Percentiles rank a stretch among this genome's conserved stretches.
Conservation (phyloP, 2,113 vertebrate species). For the Rana temporaria region DNA sequence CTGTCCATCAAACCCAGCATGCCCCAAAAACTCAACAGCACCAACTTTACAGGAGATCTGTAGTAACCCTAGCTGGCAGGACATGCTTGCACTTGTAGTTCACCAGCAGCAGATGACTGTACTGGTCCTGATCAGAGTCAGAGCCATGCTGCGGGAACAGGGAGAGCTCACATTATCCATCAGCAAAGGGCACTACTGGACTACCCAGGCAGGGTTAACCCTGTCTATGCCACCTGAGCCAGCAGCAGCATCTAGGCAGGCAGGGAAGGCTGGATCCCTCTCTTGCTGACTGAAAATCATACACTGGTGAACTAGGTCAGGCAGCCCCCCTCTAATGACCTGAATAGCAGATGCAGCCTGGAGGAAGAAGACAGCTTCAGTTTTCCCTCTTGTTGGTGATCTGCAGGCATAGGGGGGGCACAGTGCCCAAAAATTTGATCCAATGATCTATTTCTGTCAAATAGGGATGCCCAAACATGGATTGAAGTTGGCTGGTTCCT, state of each 20-base stretch:
- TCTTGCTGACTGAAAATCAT: not conserved
- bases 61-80: too few species aligned
- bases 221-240: not conserved
- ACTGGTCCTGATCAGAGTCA: not conserved
- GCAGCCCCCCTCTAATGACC: constrained; percentile 19
- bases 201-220: not conserved
- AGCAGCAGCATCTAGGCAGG: constrained; percentile 27
- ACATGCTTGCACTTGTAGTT: too few species aligned
- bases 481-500: too few species aligned
- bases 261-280: not conserved
- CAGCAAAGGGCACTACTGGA: not conserved
- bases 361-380: not conserved
- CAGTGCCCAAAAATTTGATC: too few species aligned
- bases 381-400: constrained; percentile 28
- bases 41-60: too few species aligned
- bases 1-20: too few species aligned
- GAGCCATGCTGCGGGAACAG: not conserved
- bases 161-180: not conserved
- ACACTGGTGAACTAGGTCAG: constrained; percentile 17
- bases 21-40: too few species aligned
- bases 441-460: too few species aligned
- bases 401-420: too few species aligned
- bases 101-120: too few species aligned
- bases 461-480: too few species aligned
- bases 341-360: not conserved